Evolutionary conservation across 2,888 invertebrate species (phyloP).

Genomic region (Syritta pipiens): DNA sequence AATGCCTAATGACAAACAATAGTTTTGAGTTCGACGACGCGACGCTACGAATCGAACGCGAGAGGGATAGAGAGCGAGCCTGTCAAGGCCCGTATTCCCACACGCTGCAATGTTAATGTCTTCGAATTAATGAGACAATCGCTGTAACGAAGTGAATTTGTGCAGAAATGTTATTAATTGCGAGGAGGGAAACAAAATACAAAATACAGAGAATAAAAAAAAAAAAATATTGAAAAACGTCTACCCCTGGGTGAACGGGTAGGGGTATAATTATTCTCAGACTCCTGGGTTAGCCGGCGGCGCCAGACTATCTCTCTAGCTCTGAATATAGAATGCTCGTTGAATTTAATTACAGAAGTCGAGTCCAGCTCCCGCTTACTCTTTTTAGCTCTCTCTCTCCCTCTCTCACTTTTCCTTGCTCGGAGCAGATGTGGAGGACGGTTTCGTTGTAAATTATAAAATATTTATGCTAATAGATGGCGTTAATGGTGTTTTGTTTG

Average conservation of each 20-base stretch:
- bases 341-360: constrained; percentile 8
- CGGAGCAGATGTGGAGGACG: too few species aligned
- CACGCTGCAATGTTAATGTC: constrained; percentile 25
- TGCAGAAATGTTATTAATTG: constrained; percentile 37
- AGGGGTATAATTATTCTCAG: constrained; percentile 32
- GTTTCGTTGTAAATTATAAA: too few species aligned
- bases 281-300: constrained; percentile 9
- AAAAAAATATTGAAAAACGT: neutral
- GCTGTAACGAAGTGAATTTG: constrained; percentile 28
- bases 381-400: too few species aligned
- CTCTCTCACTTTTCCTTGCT: too few species aligned
- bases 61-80: constrained; percentile 7
- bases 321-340: constrained; percentile 34
- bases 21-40: too few species aligned
- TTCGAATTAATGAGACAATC: constrained; percentile 41
- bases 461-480: neutral
- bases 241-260: constrained; percentile 7
- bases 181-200: too few species aligned
- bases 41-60: too few species aligned
- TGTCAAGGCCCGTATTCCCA: constrained; percentile 45
- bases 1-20: constrained; percentile 20
- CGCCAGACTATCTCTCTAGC: constrained; percentile 38
- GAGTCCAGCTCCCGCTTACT: too few species aligned
- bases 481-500: constrained; percentile 4
- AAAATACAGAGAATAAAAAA: neutral